phyloP scores from a whole-genome alignment of 2,113 vertebrate genomes.

The Rhabdomys dilectus region DNA sequence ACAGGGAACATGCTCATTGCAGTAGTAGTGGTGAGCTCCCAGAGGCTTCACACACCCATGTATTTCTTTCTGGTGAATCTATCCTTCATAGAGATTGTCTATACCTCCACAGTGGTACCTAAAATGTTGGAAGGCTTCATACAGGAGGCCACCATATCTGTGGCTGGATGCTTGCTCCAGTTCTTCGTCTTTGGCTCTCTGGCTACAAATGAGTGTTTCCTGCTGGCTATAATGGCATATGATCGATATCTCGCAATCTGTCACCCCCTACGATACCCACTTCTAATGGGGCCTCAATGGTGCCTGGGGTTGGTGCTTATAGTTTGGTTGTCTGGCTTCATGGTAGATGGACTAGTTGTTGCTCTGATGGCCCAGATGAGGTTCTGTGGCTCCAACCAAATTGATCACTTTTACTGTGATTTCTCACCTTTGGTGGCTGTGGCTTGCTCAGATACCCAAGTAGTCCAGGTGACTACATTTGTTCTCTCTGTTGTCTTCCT shows the following conservation, averaged over 20 bases:
- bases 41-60: slow-evolving; percentile 69
- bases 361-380: slow-evolving; percentile 57
- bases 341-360: slow-evolving; percentile 50
- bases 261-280: slow-evolving; percentile 45
- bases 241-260: slow-evolving; percentile 74
- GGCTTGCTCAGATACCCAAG: slow-evolving; percentile 54
- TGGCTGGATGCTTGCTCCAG: slow-evolving; percentile 66
- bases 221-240: slow-evolving; percentile 74
- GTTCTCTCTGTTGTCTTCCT: slow-evolving; percentile 66
- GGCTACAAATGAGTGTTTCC: slow-evolving; percentile 66
- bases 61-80: slow-evolving; percentile 76
- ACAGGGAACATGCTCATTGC: slow-evolving; percentile 62
- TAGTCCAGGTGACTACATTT: slow-evolving; percentile 61
- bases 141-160: slow-evolving; percentile 56
- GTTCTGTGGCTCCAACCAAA: slow-evolving; percentile 64
- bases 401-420: slow-evolving; percentile 78
- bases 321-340: slow-evolving; percentile 67
- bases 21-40: slow-evolving; percentile 31
- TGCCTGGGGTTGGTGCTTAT: slow-evolving; percentile 52
- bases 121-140: slow-evolving; percentile 75
- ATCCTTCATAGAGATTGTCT: slow-evolving; percentile 75
- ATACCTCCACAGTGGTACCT: slow-evolving; percentile 69
- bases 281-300: slow-evolving; percentile 49
- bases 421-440: slow-evolving; percentile 62
- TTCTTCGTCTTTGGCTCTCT: slow-evolving; percentile 75